Evolutionary conservation across 1,140 invertebrate species (phyloP).

Genomic region (Ceratitis capitata): DNA sequence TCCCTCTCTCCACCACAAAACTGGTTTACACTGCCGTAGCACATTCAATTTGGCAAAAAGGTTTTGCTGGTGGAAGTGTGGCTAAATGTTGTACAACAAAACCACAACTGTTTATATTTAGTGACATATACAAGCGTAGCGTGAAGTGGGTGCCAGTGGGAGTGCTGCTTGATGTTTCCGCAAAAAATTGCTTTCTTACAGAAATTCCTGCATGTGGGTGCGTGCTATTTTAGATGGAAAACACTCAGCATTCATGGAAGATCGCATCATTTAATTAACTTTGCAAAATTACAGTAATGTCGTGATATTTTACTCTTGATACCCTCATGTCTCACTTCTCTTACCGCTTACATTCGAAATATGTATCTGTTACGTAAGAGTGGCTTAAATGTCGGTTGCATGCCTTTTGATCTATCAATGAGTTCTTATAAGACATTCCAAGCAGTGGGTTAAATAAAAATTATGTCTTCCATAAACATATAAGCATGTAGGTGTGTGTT

Average conservation of each 20-base stretch:
- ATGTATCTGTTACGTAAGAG: too few relatives aligned
- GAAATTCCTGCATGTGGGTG: not conserved
- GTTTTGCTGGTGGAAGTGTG: not conserved
- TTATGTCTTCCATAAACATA: not conserved
- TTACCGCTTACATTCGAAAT: not conserved
- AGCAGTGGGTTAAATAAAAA: not conserved
- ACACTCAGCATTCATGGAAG: not conserved
- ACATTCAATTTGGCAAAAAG: not conserved
- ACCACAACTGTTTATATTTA: not conserved
- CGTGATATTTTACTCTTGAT: conserved; percentile 20
- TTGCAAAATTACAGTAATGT: conserved; percentile 19
- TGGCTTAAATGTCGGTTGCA: not conserved
- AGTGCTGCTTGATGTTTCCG: not conserved
- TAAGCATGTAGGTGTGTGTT: not conserved
- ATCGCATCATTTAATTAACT: conserved; percentile 33
- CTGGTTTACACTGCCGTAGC: too few relatives aligned
- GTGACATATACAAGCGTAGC: too few relatives aligned
- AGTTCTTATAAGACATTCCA: not conserved
- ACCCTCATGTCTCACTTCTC: not conserved
- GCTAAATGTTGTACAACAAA: not conserved
- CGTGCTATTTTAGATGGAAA: not conserved
- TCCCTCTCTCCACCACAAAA: not conserved
- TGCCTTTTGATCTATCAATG: not conserved
- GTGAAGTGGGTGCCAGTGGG: not conserved
- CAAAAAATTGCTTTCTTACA: not conserved